Evolutionary conservation across 2,797 vertebrate genomes (phyloP).

Genomic region (Melanotaenia nigrans): DNA sequence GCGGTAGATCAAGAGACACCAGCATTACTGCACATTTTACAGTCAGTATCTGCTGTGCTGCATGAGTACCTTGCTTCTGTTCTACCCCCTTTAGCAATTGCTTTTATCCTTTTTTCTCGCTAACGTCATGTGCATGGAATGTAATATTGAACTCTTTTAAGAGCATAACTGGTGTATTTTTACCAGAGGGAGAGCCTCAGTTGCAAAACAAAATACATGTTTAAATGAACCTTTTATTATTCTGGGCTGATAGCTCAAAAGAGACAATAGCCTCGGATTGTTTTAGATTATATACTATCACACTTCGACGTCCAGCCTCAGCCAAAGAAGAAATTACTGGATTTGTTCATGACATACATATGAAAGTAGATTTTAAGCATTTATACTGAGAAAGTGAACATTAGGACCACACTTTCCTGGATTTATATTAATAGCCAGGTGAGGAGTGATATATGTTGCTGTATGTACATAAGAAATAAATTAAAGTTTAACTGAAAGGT

Average conservation of each 20-base stretch:
- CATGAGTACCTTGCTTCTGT: constrained; percentile 70
- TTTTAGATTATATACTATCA: constrained; percentile 15
- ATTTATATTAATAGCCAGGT: constrained; percentile 7
- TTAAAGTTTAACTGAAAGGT: constrained; percentile 62
- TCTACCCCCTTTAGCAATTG: constrained; percentile 64
- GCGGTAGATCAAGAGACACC: constrained; percentile 53
- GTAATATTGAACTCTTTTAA: constrained; percentile 55
- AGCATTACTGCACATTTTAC: constrained; percentile 48
- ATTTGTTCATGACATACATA: constrained; percentile 22
- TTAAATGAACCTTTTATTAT: constrained; percentile 34
- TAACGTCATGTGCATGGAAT: constrained; percentile 73
- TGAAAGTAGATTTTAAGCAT: constrained; percentile 22
- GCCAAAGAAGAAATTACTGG: constrained; percentile 10
- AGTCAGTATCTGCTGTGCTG: constrained; percentile 62
- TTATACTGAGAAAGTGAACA: neutral
- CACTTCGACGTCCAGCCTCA: constrained; percentile 17
- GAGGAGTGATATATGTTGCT: constrained; percentile 11
- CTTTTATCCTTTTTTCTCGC: constrained; percentile 73
- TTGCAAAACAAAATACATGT: constrained; percentile 27
- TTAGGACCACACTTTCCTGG: neutral
- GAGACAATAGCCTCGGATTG: constrained; percentile 28
- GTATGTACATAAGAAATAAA: constrained; percentile 37
- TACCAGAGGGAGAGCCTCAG: constrained; percentile 36
- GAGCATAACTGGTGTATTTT: constrained; percentile 50
- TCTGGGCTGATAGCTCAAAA: constrained; percentile 30